Base-by-base conservation (phyloP, 2,113 vertebrate species). In the Mystacornis crossleyi region DNA sequence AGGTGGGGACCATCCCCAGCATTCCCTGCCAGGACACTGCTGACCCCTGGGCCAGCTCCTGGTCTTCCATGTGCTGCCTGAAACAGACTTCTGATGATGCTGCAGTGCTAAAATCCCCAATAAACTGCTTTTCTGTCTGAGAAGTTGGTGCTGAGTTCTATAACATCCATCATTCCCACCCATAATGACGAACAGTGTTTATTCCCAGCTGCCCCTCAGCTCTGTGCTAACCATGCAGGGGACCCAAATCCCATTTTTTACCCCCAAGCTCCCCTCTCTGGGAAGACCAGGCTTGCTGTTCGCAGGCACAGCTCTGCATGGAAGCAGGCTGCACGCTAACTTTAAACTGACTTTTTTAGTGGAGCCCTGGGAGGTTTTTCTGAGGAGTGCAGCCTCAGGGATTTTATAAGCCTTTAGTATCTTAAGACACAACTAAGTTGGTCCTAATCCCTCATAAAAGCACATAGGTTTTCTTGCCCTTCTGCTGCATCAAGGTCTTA, bases 371-470 rank as follows among this genome's bases (percentile, higher is more conserved):
- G 90, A 92, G 83, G 51, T 71, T 93, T 89, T 91, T 80, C 62
- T 0, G 0, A 86, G 74, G 66, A 20, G 7, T 10, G 16, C 28
- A 23, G 73, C 34, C 36, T 60, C 5, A 36, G 70, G 86, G 77
- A 23, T 82, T 94, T 96, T 64, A 53, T 75, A 94, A 95, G 87
- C 74, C 71, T 97, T 97, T 95, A 82, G 85, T 85, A 80, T 86
- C 86, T 97, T 92, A 95, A 96, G 78, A 89, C 47, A 82, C 77
- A 95, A 51, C 85, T 54, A 89, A 84, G 42, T 94, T 97, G 74
- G 80, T 21, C 51, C 19, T 92, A 95, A 96, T 97, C 88, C 74
- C 88, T 89, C 70, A 43, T 77, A 90, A 95, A 93, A 97, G 70
- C 58, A 6, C 4, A 31, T 6, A 38, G 73, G 51, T 42, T 90